A percentile compares a stretch with the other conserved stretches of the same genome.
Evolutionary conservation across 1,140 invertebrate genomes (phyloP).

Genomic region (Ostrea denselamellosa): DNA sequence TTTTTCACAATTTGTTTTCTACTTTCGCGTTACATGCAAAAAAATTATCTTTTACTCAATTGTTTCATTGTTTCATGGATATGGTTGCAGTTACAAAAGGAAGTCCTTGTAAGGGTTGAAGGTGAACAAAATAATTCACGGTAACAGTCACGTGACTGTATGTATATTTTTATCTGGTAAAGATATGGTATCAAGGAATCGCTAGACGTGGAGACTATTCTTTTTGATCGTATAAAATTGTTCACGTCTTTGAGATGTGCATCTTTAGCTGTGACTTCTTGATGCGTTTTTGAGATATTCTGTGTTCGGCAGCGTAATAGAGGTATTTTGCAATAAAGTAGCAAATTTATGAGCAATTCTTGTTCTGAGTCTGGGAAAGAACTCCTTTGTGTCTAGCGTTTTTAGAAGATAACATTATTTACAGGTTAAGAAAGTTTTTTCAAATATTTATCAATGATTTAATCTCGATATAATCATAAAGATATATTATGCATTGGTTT

Average conservation of each 20-base stretch:
- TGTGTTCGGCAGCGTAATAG: not conserved
- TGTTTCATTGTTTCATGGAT: no score
- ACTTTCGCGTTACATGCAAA: no score
- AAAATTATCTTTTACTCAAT: no score
- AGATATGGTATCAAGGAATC: not conserved
- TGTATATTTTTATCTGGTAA: not conserved
- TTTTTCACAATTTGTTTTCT: no score
- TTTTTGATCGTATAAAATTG: not conserved
- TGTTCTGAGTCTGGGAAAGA: not conserved
- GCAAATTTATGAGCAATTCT: constrained; percentile 2
- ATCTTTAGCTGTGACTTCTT: not conserved
- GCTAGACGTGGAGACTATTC: not conserved
- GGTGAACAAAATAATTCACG: not conserved
- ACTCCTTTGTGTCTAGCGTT: not conserved
- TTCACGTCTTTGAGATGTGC: not conserved
- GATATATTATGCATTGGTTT: not conserved
- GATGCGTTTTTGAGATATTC: not conserved
- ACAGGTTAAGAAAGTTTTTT: not conserved
- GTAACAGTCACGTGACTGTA: not conserved
- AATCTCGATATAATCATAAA: not conserved
- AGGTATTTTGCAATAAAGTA: not conserved
- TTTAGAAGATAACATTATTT: not conserved
- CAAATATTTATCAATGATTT: not conserved
- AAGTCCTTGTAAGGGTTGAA: not conserved
- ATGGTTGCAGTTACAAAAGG: no score